Conservation (phyloP, 2,797 vertebrate species). For the Falco biarmicus region DNA sequence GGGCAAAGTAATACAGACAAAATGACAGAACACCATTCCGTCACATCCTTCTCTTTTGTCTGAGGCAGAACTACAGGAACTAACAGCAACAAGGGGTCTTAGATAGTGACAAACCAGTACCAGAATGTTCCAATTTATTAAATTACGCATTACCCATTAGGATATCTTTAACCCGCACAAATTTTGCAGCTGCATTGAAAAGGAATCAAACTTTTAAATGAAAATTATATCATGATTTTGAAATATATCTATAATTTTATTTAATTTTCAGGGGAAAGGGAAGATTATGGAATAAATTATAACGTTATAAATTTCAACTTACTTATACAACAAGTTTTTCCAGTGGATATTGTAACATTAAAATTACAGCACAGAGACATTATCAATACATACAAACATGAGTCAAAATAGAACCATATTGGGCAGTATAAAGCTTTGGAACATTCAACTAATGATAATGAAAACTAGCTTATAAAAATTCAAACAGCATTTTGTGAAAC, state of each 20-base stretch:
- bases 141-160: slow-evolving; percentile 10
- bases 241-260: slow-evolving; percentile 56
- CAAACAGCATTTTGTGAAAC: slow-evolving; percentile 68
- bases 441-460: slow-evolving; percentile 70
- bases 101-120: neutral
- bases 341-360: slow-evolving; percentile 62
- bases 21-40: slow-evolving; percentile 48
- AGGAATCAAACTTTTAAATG: slow-evolving; percentile 35
- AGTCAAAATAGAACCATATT: slow-evolving; percentile 72
- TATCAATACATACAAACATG: slow-evolving; percentile 65
- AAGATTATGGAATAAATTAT: slow-evolving; percentile 57
- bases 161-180: slow-evolving; percentile 28
- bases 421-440: slow-evolving; percentile 68
- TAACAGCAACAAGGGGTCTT: slow-evolving; percentile 39
- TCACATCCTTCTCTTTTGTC: slow-evolving; percentile 62
- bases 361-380: slow-evolving; percentile 54
- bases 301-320: slow-evolving; percentile 60
- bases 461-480: slow-evolving; percentile 74
- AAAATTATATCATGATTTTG: slow-evolving; percentile 40
- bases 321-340: slow-evolving; percentile 44
- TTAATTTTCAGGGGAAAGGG: slow-evolving; percentile 23
- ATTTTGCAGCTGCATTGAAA: slow-evolving; percentile 4
- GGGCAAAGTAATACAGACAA: slow-evolving; percentile 24
- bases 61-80: slow-evolving; percentile 44
- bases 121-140: slow-evolving; percentile 48